Base-by-base conservation (phyloP, 1,140 invertebrate species). In the Drosophila eugracilis region DNA sequence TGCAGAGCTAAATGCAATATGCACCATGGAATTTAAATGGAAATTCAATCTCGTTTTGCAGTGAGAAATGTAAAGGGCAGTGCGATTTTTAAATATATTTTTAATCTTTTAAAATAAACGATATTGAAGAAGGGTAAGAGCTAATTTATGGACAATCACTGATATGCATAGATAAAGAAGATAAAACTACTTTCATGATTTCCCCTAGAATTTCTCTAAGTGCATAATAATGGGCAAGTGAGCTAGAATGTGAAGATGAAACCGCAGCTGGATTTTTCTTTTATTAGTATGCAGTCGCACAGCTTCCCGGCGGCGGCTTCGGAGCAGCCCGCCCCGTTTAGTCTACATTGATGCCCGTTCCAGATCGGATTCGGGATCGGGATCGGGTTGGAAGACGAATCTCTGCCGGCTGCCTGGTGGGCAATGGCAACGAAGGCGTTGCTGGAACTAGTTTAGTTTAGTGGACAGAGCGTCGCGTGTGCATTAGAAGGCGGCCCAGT, bases 381-480 rank as follows among this genome's bases (percentile, higher is more conserved):
- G 17, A 37, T 19, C 39, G 30, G 55, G 34, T 39, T 39, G 9
- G 36, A 58, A 15, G 36, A 55, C 57, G 5, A n/a, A n/a, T n/a
- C n/a, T n/a, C n/a, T n/a, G n/a, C n/a, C n/a, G 49, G 26, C 53
- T 24, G 69, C 48, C 55, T 63, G 57, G 70, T 62, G 39, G 39
- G 49, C 69, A 58, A 14, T 48, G 32, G 49, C 14, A 37, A 73
- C 42, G 65, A 21, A 59, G 65, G 72, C 73, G 75, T 62, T 80
- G 49, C 60, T 50, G 50, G 44, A 86, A 86, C 81, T 75, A 86
- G 81, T 86, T 86, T 86, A 58, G 52, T 21, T n/a, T 28, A 22
- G 67, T 60, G 32, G 39, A 55, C 65, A 17, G n/a, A n/a, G 21
- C 44, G 21, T 67, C 30, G 73, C 30, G 30, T 55, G 42, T 59